Conservation (phyloP, 2,113 vertebrate species). For the Actenoides lindsayi region DNA sequence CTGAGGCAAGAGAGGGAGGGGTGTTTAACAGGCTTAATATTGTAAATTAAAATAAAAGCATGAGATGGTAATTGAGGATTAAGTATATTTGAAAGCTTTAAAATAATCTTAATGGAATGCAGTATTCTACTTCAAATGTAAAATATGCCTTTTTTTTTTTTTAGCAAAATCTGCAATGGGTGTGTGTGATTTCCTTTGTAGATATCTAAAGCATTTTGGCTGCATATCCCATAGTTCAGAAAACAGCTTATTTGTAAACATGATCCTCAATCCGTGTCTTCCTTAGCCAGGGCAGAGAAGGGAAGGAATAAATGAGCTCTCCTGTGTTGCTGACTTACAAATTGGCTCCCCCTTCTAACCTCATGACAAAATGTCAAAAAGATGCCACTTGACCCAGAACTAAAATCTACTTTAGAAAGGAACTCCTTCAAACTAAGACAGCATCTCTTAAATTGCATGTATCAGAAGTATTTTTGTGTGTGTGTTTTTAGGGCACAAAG, state of each 20-base stretch:
- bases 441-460: neutral
- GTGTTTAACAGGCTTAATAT: neutral
- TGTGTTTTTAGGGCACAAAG: neutral
- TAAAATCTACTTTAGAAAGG: neutral
- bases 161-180: neutral
- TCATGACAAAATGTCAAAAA: neutral
- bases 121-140: neutral
- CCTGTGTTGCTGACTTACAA: neutral
- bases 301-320: neutral
- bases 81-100: conserved; percentile 7
- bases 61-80: neutral
- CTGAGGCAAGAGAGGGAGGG: neutral
- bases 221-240: neutral
- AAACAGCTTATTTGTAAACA: neutral
- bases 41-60: neutral
- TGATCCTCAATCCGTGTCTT: neutral
- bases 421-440: neutral
- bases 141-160: neutral
- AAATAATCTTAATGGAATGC: neutral
- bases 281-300: neutral
- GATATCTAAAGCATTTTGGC: neutral
- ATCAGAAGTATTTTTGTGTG: neutral
- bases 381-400: neutral
- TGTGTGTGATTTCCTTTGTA: neutral
- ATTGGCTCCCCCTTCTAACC: neutral